Base-by-base conservation (phyloP, 2,888 invertebrate genomes). In the Chrysolina oricalcia region DNA sequence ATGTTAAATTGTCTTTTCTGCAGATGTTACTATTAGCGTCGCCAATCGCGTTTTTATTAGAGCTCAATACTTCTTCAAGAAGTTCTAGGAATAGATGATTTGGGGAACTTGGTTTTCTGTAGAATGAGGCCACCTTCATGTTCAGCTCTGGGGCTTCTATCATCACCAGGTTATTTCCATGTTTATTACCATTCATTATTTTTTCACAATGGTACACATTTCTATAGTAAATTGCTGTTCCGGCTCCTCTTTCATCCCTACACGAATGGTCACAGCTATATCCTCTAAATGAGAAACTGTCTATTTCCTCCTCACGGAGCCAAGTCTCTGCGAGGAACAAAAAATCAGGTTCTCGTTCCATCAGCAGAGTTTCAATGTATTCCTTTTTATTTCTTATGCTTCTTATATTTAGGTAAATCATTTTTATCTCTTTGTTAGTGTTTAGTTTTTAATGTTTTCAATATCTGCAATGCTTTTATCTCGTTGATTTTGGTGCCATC, bases 41-140 rank as follows among this genome's bases (percentile, higher is more conserved):
- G 46, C 65, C 72, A 50, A 72, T 65, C 40, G 48, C n/a, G 48
- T 72, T 72, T 65, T 72, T 72, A 27, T 27, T 72, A 50, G 23
- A 21, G 46, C 65, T 23, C 43, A 72, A 35, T 40, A 72, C 27
- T 48, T 63, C 35, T 63, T 72, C 72, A 41, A 72, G 43, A 48
- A 27, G 27, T 3, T 27, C 27, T 27, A 27, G 27, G 27, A 27
- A 27, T 27, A 27, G 27, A 27, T 27, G 27, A 27, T 27, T 27
- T 27, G 27, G 27, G 27, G 27, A 27, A 27, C 27, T 27, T 27
- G 27, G 27, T 50, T 72, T 62, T 50, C 65, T 72, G 64, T 72
- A 72, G 48, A 72, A 53, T 23, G 65, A 53, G 62, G 48, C 65
- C 27, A 72, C 40, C 63, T 72, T 72, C 35, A 53, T 13, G 40